Evolutionary conservation across 1,140 invertebrate genomes (phyloP), one percentile per base, ranked within the genome.

Genomic region (Caenorhabditis tropicalis): DNA sequence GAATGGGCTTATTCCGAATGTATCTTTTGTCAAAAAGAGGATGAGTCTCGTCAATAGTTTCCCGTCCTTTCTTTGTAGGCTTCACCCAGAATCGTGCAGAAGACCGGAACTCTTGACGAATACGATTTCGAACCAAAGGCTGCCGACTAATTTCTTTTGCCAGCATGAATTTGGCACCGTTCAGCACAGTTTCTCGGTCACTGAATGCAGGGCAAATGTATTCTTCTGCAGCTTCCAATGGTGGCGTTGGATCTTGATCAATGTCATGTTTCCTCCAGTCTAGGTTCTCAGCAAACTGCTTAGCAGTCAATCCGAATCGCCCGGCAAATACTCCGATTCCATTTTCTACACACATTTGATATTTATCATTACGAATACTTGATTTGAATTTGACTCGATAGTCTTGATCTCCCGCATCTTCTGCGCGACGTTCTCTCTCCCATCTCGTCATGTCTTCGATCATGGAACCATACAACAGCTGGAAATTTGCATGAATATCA

Each of bases 251-350:
- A 93, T 95, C 95, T 92, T 98, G 96, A 65, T 98, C 96, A 2
- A 99, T 95, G 90, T 99, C 97, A 91, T 98, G 95, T n/a, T 96
- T 93, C 91, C 97, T 97, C 89, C 98, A 97, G 0, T 96, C 93
- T 0, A 99, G 92, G 92, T 99, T 99, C 92, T 99, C 96, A 2
- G 96, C 97, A 92, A 98, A 98, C 90, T 99, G 94, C 90, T 97
- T 95, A 0, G 98, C 96, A 1, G 94, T 95, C n/a, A 99, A 92
- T 86, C 98, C 98, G 92, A 99, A 99, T 86, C 94, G 43, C 16
- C 53, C 70, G 19, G 87, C 90, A 10, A 91, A 29, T 9, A 82
- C 82, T 12, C 82, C 87, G 6, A 89, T 86, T 19, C 89, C 89
- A 51, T 87, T 86, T 43, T 89, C 87, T 31, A 89, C 53, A 46